Evolutionary conservation across 2,888 invertebrate species (phyloP).

Genomic region (Eubasilissa splendida): DNA sequence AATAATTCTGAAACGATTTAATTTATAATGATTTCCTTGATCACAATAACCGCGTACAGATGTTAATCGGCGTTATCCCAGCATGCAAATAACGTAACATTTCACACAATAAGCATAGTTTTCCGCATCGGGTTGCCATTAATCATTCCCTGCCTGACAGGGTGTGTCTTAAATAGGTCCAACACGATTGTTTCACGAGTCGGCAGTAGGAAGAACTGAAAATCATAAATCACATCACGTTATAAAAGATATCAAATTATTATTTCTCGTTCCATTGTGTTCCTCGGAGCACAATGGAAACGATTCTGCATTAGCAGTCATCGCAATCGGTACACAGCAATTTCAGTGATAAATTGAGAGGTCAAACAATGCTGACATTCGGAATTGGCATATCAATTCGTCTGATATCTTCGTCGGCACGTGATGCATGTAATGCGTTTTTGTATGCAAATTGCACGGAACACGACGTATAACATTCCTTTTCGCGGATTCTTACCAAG

Average conservation of each 20-base stretch:
- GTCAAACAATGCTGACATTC: constrained; percentile 35
- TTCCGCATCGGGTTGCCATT: no score
- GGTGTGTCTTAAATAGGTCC: constrained; percentile 16
- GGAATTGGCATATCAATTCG: constrained; percentile 42
- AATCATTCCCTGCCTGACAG: not conserved
- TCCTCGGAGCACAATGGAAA: constrained; percentile 29
- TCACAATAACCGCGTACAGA: no score
- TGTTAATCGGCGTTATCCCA: no score
- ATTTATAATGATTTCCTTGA: no score
- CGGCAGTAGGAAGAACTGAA: constrained; percentile 24
- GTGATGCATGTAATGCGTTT: not conserved
- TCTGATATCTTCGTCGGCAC: constrained; percentile 14
- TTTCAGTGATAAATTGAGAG: constrained; percentile 36
- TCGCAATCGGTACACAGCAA: constrained; percentile 31
- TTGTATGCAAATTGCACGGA: constrained; percentile 1
- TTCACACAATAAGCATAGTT: no score
- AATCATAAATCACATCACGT: constrained; percentile 37
- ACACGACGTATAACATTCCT: no score
- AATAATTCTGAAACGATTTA: no score
- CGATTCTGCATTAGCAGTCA: constrained; percentile 32
- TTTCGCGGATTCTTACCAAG: no score
- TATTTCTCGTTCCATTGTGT: constrained; percentile 37
- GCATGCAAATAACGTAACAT: no score
- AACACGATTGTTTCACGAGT: constrained; percentile 3
- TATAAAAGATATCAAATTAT: constrained; percentile 39